These are phyloP conservation scores for Pemphredon lugubris DNA, from an alignment of 2,888 invertebrate genomes.

Conservation along the genomic window DNA sequence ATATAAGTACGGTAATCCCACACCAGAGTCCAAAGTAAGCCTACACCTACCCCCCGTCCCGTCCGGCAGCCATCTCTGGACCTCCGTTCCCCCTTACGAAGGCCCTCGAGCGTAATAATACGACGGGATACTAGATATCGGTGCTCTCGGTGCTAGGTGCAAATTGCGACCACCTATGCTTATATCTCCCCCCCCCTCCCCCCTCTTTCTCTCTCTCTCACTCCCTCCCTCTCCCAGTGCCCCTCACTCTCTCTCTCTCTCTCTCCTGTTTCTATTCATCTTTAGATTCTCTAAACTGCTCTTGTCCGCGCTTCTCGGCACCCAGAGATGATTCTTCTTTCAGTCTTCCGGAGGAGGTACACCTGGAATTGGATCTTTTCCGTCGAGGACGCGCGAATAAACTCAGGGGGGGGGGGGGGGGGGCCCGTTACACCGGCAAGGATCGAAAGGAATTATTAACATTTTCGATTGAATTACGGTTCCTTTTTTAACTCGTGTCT, in stretches of 20 bases:
- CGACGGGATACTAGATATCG: conserved; percentile 74
- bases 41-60: conserved; percentile 74
- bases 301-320: no score
- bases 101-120: conserved; percentile 74
- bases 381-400: no score
- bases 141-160: conserved; percentile 60
- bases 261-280: background rate
- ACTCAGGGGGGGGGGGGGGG: no score
- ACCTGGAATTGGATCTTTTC: no score
- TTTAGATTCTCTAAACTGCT: background rate
- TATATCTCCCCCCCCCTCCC: conserved; percentile 1
- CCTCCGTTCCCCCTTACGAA: conserved; percentile 58
- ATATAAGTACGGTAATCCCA: conserved; percentile 81
- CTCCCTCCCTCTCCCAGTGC: no score
- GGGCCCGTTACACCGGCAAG: no score
- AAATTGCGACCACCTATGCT: conserved; percentile 66
- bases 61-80: conserved; percentile 57
- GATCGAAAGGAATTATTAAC: no score
- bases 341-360: no score
- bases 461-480: no score
- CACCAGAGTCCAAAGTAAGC: conserved; percentile 79
- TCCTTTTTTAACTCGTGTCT: no score
- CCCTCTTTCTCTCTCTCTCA: conserved; percentile 10
- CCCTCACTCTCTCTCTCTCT: conserved; percentile 13
- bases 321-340: no score